Conservation (phyloP, 2,797 vertebrate species). For the Luscinia luscinia region DNA sequence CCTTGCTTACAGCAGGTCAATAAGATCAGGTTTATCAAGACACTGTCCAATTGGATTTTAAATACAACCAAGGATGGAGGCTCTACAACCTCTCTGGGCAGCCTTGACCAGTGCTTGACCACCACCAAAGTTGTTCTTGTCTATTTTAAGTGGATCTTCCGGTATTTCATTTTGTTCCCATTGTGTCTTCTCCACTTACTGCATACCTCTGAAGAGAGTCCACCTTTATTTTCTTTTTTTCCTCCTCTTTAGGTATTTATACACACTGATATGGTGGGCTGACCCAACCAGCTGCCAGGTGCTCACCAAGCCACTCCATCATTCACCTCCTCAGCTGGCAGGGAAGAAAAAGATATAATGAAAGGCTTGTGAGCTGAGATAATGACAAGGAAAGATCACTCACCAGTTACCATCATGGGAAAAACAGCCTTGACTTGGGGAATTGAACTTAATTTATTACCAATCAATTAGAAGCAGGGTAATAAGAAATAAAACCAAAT, state of each 20-base stretch:
- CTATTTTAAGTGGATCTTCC: background rate
- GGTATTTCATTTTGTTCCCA: background rate
- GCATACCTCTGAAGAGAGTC: background rate
- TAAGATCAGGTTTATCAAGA: background rate
- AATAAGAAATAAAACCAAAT: background rate
- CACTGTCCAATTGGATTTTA: background rate
- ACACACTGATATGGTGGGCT: background rate
- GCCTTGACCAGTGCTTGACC: background rate
- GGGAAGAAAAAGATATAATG: background rate
- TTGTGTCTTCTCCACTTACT: background rate
- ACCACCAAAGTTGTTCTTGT: background rate
- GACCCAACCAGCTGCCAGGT: no score
- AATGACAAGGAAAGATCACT: background rate
- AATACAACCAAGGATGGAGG: background rate
- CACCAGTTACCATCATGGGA: background rate
- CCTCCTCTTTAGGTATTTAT: background rate
- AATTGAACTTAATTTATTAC: background rate
- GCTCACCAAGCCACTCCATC: background rate
- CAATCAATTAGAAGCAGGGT: background rate
- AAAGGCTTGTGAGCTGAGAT: background rate
- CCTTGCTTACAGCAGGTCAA: background rate
- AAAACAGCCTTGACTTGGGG: background rate
- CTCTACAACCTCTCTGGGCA: background rate
- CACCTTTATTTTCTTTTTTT: background rate
- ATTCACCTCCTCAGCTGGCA: background rate